Conservation (phyloP, 2,888 invertebrate species). For the Drosophila borborema region DNA sequence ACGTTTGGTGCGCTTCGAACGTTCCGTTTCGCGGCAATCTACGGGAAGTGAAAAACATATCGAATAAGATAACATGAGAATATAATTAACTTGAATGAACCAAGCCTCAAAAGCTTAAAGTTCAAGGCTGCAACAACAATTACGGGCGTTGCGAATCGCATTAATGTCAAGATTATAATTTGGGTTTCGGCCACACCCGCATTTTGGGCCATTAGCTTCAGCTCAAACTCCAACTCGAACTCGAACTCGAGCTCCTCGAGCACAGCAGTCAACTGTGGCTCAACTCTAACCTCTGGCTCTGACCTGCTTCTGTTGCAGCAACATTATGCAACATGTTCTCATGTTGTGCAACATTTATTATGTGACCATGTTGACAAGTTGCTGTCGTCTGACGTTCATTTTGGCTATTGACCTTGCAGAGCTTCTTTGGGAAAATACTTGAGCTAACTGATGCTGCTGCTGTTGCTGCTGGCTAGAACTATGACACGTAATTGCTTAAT, state of each 20-base stretch:
- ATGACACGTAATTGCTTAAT: constrained; percentile 61
- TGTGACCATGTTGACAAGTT: constrained; percentile 53
- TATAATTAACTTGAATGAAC: constrained; percentile 15
- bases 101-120: constrained; percentile 44
- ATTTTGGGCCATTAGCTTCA: constrained; percentile 23
- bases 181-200: constrained; percentile 42
- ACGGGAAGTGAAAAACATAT: constrained; percentile 24
- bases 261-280: constrained; percentile 15
- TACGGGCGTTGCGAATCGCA: constrained; percentile 43
- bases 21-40: constrained; percentile 86
- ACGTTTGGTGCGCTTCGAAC: constrained; percentile 87
- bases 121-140: constrained; percentile 41
- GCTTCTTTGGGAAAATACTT: constrained; percentile 63
- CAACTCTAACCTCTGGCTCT: constrained; percentile 21
- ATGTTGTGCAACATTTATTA: constrained; percentile 60
- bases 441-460: constrained; percentile 4
- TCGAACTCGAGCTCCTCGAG: no score
- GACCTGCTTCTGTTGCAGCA: constrained; percentile 26
- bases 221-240: not conserved
- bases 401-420: constrained; percentile 65
- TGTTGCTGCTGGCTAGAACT: constrained; percentile 32
- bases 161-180: constrained; percentile 78
- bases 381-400: constrained; percentile 36
- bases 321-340: constrained; percentile 38
- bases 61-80: constrained; percentile 12